phyloP scores from a whole-genome alignment of 2,888 invertebrate genomes.

The Agonopterix subpropinquella region DNA sequence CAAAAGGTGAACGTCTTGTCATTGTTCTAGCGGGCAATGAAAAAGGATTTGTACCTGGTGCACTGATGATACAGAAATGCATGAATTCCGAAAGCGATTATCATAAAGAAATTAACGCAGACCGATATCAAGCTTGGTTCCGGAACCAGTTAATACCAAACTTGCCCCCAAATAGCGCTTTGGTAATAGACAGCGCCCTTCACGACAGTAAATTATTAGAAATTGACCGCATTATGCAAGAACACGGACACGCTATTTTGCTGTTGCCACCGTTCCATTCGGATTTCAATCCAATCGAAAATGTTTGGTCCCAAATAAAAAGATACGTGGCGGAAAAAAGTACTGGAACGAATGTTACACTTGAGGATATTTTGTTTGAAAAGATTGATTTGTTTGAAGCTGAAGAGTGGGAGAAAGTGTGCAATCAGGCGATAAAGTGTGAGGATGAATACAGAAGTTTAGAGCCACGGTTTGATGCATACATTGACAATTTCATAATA shows the following conservation, averaged over 20 bases:
- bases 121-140: constrained; percentile 8
- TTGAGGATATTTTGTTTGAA: neutral
- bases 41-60: constrained; percentile 7
- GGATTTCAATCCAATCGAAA: neutral
- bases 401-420: neutral
- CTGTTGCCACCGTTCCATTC: neutral
- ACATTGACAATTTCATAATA: too few relatives aligned
- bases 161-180: constrained; percentile 4
- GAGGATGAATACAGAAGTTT: neutral
- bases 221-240: neutral
- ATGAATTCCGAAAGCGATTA: constrained; percentile 1
- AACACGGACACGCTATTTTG: neutral
- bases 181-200: neutral
- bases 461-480: neutral
- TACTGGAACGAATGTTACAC: neutral
- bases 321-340: constrained; percentile 1
- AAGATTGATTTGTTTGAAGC: neutral
- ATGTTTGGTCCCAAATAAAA: constrained; percentile 2
- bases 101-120: constrained; percentile 8
- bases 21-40: constrained; percentile 6
- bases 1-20: neutral
- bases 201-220: neutral
- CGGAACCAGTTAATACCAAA: constrained; percentile 7
- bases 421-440: neutral
- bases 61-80: constrained; percentile 4